Evolutionary conservation across 2,888 invertebrate species (phyloP), one percentile per base, ranked within the genome.

Genomic region (Erebia epiphron): DNA sequence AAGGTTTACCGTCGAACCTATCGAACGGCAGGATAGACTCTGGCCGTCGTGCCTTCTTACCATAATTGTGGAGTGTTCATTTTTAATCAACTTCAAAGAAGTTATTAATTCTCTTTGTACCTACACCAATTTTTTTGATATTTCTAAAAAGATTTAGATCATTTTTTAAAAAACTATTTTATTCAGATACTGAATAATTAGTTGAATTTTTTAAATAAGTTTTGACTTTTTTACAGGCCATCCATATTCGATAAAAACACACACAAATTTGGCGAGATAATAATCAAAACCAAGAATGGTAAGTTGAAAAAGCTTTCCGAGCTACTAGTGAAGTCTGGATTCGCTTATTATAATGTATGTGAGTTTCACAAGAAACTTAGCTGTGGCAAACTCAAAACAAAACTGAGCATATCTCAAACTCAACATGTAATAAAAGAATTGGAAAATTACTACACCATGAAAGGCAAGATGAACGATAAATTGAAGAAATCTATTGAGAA

Each of bases 181-280:
- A n/a, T n/a, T n/a, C n/a, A n/a, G 2, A 21, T 21, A 2, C 2
- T 21, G 21, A 21, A 21, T 21, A 21, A 21, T 2, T 21, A 21
- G 2, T 21, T 21, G 21, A 21, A 21, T 2, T 21, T 21, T 49
- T 49, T 13, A 49, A 11, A 49, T 13, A 13, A n/a, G 49, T 49
- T 13, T 49, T 13, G 1, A n/a, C 13, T 50, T 74, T 68, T 56
- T 84, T 82, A 21, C 81, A 91, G 91, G 70, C 75, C 79, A 14
- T 86, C 92, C 3, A 85, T 91, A 56, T 91, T 92, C 65, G 84
- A 89, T 62, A 80, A 85, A 62, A 89, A 87, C 70, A 78, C 85
- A 8, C 89, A 91, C 74, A 89, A 87, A 79, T 92, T 83, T 77
- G 92, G 92, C 0, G 88, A 91, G n/a, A 66, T 92, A 26, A 73